Conservation (phyloP, 1,140 invertebrate genomes). For the Pseudomyrmex gracilis region DNA sequence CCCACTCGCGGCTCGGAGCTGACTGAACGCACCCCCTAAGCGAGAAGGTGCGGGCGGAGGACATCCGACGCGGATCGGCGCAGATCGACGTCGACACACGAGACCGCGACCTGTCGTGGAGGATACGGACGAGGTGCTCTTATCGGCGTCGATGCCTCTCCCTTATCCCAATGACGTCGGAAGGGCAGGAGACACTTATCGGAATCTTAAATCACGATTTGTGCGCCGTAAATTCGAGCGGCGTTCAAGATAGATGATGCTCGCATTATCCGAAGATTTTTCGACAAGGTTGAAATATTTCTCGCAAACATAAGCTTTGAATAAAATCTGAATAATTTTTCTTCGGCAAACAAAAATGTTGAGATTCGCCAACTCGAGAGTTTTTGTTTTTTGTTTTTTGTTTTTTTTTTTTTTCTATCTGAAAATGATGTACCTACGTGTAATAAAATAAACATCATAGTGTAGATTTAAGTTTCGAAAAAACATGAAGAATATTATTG, state of each 20-base stretch:
- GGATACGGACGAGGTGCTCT: not conserved
- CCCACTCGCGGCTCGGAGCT: slow-evolving; percentile 64
- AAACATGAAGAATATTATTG: no score
- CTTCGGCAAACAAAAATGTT: no score
- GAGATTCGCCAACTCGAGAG: no score
- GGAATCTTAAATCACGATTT: not conserved
- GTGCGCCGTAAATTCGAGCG: not conserved
- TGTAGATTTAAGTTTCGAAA: no score
- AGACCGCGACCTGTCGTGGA: slow-evolving; percentile 36
- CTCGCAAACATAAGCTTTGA: not conserved
- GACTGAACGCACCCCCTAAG: slow-evolving; percentile 66
- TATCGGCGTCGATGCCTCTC: slow-evolving; percentile 13
- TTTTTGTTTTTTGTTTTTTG: no score
- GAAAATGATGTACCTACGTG: no score
- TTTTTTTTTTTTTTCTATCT: no score
- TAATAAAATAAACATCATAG: no score
- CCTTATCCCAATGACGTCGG: slow-evolving; percentile 5
- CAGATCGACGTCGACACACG: slow-evolving; percentile 54
- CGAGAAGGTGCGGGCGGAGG: slow-evolving; percentile 40
- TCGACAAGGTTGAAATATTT: slow-evolving; percentile 1
- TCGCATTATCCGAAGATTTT: not conserved
- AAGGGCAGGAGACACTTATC: not conserved
- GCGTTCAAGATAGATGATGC: not conserved
- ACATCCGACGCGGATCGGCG: slow-evolving; percentile 44
- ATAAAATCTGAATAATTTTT: not conserved